Percentiles rank a stretch among this genome's conserved stretches.
phyloP scores from a whole-genome alignment of 2,888 invertebrate genomes.

The Eupeodes luniger region DNA sequence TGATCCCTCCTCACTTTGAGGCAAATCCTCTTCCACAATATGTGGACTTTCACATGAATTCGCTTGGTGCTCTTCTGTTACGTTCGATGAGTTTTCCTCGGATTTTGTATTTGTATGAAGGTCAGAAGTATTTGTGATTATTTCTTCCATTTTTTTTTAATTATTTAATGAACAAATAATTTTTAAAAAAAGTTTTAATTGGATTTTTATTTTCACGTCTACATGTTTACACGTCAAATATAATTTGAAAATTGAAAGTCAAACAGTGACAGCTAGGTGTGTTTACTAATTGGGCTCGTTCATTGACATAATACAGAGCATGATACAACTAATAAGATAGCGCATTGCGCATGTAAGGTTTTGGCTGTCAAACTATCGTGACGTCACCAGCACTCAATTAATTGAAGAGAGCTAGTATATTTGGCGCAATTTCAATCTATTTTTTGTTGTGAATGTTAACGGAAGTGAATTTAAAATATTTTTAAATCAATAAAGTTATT shows the following conservation, averaged over 20 bases:
- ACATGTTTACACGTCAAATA: constrained; percentile 71
- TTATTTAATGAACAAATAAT: constrained; percentile 17
- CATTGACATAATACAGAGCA: neutral
- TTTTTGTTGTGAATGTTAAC: too few species aligned
- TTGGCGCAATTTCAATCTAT: too few species aligned
- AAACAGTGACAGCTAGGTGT: neutral
- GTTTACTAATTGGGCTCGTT: constrained; percentile 12
- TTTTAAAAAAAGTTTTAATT: constrained; percentile 26
- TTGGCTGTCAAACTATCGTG: too few species aligned
- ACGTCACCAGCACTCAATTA: too few species aligned
- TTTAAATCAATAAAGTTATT: too few species aligned
- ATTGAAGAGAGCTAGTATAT: too few species aligned
- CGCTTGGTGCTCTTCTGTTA: neutral
- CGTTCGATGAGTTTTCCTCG: neutral
- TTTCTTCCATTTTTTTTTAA: constrained; percentile 45
- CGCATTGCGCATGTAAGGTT: too few species aligned
- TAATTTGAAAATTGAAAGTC: neutral
- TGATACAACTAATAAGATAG: too few species aligned
- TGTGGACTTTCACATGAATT: constrained; percentile 48
- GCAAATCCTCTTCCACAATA: constrained; percentile 30
- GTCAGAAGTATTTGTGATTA: neutral
- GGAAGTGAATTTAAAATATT: too few species aligned
- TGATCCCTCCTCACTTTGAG: neutral
- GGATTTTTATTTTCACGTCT: constrained; percentile 59
- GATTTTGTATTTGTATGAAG: neutral